phyloP scores from a whole-genome alignment of 2,888 invertebrate species.

The Scrobipalpa costella region DNA sequence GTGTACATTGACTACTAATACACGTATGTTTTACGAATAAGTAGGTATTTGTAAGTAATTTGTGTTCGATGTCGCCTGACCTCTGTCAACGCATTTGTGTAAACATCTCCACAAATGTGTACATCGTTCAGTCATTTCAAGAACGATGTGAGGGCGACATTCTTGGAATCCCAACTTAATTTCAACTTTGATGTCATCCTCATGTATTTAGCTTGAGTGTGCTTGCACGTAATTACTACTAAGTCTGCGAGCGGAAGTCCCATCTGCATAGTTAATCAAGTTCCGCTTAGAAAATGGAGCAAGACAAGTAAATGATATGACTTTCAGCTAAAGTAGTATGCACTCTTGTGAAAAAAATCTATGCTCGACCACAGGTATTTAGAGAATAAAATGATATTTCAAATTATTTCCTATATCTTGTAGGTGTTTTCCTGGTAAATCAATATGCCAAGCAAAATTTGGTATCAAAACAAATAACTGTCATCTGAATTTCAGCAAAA shows the following conservation, averaged over 20 bases:
- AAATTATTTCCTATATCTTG: no score
- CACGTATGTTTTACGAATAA: not conserved
- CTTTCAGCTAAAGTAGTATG: no score
- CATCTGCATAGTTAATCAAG: not conserved
- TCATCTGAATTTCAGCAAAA: no score
- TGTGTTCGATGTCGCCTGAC: constrained; percentile 6
- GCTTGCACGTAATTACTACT: not conserved
- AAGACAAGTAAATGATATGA: no score
- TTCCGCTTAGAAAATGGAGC: not conserved
- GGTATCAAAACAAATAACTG: no score
- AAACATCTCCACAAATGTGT: constrained; percentile 13
- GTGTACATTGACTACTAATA: constrained; percentile 1
- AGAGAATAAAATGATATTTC: no score
- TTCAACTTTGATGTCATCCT: not conserved
- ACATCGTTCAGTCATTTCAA: not conserved
- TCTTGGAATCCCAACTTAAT: not conserved
- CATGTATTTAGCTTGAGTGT: not conserved
- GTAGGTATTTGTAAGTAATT: constrained; percentile 5
- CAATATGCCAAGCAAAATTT: no score
- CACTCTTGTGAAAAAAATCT: no score
- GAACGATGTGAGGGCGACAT: not conserved
- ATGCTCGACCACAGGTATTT: no score
- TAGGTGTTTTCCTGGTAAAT: no score
- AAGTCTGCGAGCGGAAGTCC: not conserved
- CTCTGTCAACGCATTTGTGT: constrained; percentile 3